Base-by-base conservation (phyloP, 92 coral and sea anemone species). In the Meandrina meandrites region DNA sequence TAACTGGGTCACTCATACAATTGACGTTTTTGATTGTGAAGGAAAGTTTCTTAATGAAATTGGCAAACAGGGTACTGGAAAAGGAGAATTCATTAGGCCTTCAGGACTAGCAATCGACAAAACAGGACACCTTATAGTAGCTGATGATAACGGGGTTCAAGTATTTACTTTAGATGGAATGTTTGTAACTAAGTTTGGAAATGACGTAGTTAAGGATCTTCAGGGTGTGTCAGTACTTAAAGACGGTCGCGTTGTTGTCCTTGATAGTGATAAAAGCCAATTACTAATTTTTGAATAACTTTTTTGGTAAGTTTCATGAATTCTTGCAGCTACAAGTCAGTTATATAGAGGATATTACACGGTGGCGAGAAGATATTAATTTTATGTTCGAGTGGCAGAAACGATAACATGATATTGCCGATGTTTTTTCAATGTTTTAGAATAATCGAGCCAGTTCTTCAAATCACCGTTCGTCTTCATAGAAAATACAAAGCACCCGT, bases 141-240 rank as follows among this genome's bases (percentile, higher is more conserved):
- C 90, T n/a, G 87, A 77, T 19, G 80, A 80, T 68, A 83, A 89
- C 77, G 78, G 90, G 14, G 80, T 89, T 21, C 90, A 91, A 48
- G 90, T 91, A 4, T 89, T 88, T 60, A 78, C 71, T 17, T 76
- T 75, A 6, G 84, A 64, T 40, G 92, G 92, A 21, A 69, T 64
- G 40, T 86, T 85, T 60, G 47, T 88, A 5, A 60, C 75, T 11
- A 76, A 62, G 58, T 91, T 88, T 81, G 94, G 92, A 37, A 21
- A 12, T 64, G 30, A 1, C 17, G 70, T 64, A 64, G 16, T 64
- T 11, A 1, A 14, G 11, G 31, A 10, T 2, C 70, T 16, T 27
- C 24, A 11, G 8, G 56, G 82, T 15, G 72, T 79, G 68, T 83
- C 90, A 18, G 90, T 90, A 18, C 81, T 82, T 8, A 76, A 83